These are phyloP conservation scores for Prinia subflava DNA, from an alignment of 2,113 vertebrate genomes.

Conservation along the genomic window DNA sequence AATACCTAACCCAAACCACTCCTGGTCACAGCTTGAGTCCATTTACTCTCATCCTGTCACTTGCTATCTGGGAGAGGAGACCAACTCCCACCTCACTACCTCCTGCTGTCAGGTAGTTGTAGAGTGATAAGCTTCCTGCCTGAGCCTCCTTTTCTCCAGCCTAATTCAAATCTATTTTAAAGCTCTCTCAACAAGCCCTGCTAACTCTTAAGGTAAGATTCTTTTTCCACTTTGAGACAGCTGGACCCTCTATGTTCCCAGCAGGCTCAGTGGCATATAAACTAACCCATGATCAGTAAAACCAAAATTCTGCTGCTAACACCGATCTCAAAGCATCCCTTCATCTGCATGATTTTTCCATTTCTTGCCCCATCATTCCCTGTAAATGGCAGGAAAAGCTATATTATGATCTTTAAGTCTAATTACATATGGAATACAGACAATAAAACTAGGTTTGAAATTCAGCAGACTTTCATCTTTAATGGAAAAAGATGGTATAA, in stretches of 20 bases:
- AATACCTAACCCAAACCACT: background rate
- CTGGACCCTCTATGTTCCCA: background rate
- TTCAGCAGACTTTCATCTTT: background rate
- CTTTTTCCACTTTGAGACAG: background rate
- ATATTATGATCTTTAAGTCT: background rate
- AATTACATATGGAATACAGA: background rate
- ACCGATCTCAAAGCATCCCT: background rate
- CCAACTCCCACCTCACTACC: background rate
- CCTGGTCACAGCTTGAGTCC: background rate
- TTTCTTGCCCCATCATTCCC: background rate
- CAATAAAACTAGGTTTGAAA: background rate
- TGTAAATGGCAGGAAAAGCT: background rate
- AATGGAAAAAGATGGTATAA: background rate
- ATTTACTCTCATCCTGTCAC: background rate
- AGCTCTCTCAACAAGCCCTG: background rate
- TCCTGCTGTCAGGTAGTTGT: background rate
- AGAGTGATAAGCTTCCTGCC: background rate
- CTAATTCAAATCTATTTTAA: background rate
- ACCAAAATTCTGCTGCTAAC: background rate
- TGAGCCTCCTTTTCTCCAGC: background rate
- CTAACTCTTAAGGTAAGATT: background rate
- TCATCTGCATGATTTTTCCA: background rate
- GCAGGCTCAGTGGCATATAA: background rate
- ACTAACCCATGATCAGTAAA: background rate
- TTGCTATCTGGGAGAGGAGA: background rate